Evolutionary conservation across 2,113 vertebrate species (phyloP), one percentile per base, ranked within the genome.

Genomic region (Anser brachyrhynchus): DNA sequence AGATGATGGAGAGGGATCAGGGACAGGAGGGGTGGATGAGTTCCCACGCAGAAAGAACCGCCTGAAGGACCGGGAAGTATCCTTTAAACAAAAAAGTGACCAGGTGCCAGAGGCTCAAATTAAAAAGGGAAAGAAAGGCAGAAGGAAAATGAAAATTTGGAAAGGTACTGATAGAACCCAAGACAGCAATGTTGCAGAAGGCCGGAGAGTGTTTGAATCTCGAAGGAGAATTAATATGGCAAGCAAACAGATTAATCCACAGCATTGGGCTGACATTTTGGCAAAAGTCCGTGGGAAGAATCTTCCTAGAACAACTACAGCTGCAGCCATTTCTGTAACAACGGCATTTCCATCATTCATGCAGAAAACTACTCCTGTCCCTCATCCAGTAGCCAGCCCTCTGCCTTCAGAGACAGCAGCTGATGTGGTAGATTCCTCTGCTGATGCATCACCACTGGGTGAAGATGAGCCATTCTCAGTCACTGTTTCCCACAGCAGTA

Each of bases 241-340:
- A 18, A 99, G 96, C 84, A 98, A 98, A 33, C 98, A 99, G 86
- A 99, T 99, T 82, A 98, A 98, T 89, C 99, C 99, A 1, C 96
- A 98, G 65, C 99, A 96, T 9, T 99, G 99, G 99, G 99, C 99
- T 3, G 97, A 98, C 33, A 99, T 99, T 96, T 94, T 99, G 86
- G 98, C 99, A 37, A 98, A 99, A 59, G 98, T 99, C 8, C 98
- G 99, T 19, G 98, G 98, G 25, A 98, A 95, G 87, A 98, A 97
- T 26, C 10, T 89, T 91, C 90, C 95, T 14, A 98, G 91, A 94
- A 90, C 88, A 5, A 97, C 97, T 4, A 92, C 94, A 33, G 72
- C 87, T 15, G 77, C 93, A 10, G 35, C 93, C 39, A 19, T 79
- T 94, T 25, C 80, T 25, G 57, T 44, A 80, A 92, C 66, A 69